These are phyloP conservation scores for Drosophila villosipedis DNA, from an alignment of 2,888 invertebrate species.

Conservation along the genomic window DNA sequence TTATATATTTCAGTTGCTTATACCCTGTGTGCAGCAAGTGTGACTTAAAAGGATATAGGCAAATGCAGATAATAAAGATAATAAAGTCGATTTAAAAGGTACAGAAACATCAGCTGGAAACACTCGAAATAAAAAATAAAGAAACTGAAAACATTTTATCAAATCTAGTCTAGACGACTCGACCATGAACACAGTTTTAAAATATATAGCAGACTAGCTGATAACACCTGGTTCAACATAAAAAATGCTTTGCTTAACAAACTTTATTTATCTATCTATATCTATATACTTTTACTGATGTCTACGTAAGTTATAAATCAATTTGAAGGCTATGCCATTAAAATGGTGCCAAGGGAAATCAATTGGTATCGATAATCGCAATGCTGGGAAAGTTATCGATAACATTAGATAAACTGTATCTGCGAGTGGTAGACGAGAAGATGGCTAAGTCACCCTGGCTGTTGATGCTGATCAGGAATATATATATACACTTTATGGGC, in stretches of 20 bases:
- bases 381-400: neutral
- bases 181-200: neutral
- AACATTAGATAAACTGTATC: neutral
- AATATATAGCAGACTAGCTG: neutral
- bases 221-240: neutral
- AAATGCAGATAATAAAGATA: neutral
- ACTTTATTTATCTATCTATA: neutral
- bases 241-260: neutral
- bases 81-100: neutral
- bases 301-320: neutral
- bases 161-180: neutral
- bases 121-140: neutral
- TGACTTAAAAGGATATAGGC: neutral
- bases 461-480: neutral
- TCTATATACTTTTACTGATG: neutral
- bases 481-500: neutral
- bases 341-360: neutral
- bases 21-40: conserved; percentile 31
- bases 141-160: neutral
- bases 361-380: neutral
- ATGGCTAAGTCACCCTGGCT: neutral
- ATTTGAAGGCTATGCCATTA: neutral
- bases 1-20: conserved; percentile 1
- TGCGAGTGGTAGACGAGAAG: neutral
- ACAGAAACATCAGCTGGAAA: neutral